These are phyloP conservation scores for Ceratoteleas bidentatus DNA, from an alignment of 1,140 invertebrate species.

Conservation along the genomic window DNA sequence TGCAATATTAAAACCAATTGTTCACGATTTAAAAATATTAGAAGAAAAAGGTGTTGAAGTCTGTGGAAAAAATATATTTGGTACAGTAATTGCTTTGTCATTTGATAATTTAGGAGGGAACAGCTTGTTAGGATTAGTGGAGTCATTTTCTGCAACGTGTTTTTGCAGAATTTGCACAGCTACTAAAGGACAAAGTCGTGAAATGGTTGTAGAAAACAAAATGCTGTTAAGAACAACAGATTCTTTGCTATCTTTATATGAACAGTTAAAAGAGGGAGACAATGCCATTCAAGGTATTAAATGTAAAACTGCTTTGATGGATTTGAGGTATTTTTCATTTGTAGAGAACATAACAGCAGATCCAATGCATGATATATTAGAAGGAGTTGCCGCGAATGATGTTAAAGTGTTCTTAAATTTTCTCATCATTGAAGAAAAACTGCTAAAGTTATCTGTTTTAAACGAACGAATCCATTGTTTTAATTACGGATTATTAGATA, in stretches of 20 bases:
- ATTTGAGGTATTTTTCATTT: conserved; percentile 30
- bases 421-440: conserved; percentile 6
- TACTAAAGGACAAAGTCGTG: conserved; percentile 21
- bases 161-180: conserved; percentile 56
- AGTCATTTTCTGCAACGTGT: conserved; percentile 40
- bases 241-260: neutral
- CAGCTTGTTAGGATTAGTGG: conserved; percentile 30
- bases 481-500: conserved; percentile 45
- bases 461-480: conserved; percentile 40
- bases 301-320: conserved; percentile 17
- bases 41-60: conserved; percentile 33
- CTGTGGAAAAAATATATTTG: conserved; percentile 30
- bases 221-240: conserved; percentile 13
- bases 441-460: conserved; percentile 23
- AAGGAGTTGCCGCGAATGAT: conserved; percentile 30
- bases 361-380: conserved; percentile 54
- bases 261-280: neutral
- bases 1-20: conserved; percentile 54
- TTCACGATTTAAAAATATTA: conserved; percentile 57
- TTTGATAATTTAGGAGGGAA: conserved; percentile 58
- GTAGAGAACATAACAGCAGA: conserved; percentile 37
- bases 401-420: conserved; percentile 43
- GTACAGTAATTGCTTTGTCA: conserved; percentile 26
- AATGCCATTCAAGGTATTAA: conserved; percentile 22
- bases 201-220: conserved; percentile 13